Conservation (phyloP, 2,888 invertebrate species). For the Norana najaformis region DNA sequence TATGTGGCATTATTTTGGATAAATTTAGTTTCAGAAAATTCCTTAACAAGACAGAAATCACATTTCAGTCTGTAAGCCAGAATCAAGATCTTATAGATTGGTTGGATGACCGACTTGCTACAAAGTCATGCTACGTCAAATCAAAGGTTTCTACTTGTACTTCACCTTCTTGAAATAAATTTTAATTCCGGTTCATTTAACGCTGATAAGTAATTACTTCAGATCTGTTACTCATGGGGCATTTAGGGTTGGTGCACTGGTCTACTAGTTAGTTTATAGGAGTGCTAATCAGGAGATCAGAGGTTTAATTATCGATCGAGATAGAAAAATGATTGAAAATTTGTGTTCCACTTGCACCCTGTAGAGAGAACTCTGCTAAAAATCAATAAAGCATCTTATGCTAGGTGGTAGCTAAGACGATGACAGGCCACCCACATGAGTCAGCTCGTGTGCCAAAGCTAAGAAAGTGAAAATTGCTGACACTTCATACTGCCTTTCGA, state of each 20-base stretch:
- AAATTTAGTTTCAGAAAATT: neutral
- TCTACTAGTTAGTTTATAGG: too few species aligned
- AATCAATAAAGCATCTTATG: neutral
- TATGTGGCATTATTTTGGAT: neutral
- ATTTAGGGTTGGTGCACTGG: neutral
- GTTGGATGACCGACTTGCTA: slow-evolving; percentile 10
- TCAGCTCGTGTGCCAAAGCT: neutral
- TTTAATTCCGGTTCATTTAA: neutral
- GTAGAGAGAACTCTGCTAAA: neutral
- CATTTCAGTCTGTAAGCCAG: slow-evolving; percentile 20
- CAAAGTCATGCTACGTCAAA: slow-evolving; percentile 9
- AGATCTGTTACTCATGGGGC: neutral
- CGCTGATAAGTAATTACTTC: neutral
- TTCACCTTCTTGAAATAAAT: neutral
- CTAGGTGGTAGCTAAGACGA: neutral
- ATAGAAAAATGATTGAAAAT: neutral
- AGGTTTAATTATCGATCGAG: neutral
- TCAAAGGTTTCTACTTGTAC: slow-evolving; percentile 19
- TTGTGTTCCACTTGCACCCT: neutral
- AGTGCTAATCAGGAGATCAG: neutral
- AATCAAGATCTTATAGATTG: slow-evolving; percentile 20
- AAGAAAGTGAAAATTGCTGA: neutral
- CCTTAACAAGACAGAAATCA: neutral
- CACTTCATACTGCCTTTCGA: neutral
- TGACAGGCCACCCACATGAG: neutral